Evolutionary conservation across 64 coral and sea anemone genomes (phyloP).

Genomic region (Actinia equina): DNA sequence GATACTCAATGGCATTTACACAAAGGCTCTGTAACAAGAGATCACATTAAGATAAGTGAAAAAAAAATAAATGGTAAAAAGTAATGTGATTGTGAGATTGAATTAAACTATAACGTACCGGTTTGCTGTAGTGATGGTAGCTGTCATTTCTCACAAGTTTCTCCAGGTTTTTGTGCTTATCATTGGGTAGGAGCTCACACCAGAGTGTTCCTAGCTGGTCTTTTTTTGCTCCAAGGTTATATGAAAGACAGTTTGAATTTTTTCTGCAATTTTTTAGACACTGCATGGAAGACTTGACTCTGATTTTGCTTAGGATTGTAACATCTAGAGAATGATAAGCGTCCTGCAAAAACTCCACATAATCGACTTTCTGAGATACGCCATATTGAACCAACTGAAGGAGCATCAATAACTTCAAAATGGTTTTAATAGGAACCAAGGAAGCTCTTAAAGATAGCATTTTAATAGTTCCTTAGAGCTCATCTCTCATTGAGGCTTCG

Average conservation of each 20-base stretch:
- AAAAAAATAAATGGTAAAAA: neutral
- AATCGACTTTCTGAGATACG: neutral
- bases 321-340: neutral
- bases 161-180: neutral
- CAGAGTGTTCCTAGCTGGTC: neutral
- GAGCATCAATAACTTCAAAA: neutral
- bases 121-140: neutral
- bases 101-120: neutral
- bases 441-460: neutral
- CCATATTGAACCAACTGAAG: neutral
- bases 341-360: neutral
- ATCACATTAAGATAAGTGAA: neutral
- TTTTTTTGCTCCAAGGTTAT: neutral
- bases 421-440: neutral
- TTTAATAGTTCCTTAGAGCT: neutral
- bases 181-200: neutral
- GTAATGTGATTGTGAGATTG: neutral
- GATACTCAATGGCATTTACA: neutral
- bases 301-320: neutral
- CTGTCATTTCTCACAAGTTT: neutral
- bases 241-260: neutral
- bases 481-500: neutral
- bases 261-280: neutral
- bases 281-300: neutral
- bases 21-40: neutral